Evolutionary conservation across 2,113 vertebrate genomes (phyloP).

Genomic region (Sapayoa aenigma): DNA sequence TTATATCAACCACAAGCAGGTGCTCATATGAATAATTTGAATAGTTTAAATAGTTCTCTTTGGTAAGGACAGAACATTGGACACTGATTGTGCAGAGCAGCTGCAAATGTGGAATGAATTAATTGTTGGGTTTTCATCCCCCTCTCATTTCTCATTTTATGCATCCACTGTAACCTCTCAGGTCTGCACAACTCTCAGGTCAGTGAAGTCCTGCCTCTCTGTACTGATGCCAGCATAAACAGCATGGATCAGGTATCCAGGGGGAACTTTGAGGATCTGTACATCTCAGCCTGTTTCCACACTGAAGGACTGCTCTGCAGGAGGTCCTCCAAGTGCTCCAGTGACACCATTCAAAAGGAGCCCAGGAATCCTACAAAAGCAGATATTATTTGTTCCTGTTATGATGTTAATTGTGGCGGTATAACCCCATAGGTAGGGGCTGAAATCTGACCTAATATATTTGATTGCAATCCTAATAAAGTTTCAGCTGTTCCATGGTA

Average conservation of each 20-base stretch:
- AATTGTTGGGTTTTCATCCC: neutral
- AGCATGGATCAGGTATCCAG: neutral
- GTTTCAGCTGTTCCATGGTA: neutral
- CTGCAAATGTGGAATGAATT: neutral
- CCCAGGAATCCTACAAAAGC: neutral
- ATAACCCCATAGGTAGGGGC: neutral
- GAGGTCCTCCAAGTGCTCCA: too few relatives aligned
- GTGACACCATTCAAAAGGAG: neutral
- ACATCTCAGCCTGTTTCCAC: neutral
- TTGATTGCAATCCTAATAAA: accelerated
- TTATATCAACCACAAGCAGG: neutral
- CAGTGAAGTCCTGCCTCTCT: too few relatives aligned
- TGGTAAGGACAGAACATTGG: neutral
- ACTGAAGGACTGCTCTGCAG: neutral
- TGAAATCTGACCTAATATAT: neutral
- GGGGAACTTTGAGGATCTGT: neutral
- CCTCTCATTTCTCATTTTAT: neutral
- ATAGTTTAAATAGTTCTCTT: neutral
- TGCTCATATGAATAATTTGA: neutral
- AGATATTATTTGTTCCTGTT: neutral
- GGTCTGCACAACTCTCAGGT: neutral
- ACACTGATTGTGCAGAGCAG: neutral
- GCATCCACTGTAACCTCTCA: neutral
- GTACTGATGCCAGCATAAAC: too few relatives aligned
- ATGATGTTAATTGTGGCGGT: neutral